Evolutionary conservation across 64 coral and sea anemone species (phyloP), one percentile per base, ranked within the genome.

Genomic region (Pocillopora damicornis): DNA sequence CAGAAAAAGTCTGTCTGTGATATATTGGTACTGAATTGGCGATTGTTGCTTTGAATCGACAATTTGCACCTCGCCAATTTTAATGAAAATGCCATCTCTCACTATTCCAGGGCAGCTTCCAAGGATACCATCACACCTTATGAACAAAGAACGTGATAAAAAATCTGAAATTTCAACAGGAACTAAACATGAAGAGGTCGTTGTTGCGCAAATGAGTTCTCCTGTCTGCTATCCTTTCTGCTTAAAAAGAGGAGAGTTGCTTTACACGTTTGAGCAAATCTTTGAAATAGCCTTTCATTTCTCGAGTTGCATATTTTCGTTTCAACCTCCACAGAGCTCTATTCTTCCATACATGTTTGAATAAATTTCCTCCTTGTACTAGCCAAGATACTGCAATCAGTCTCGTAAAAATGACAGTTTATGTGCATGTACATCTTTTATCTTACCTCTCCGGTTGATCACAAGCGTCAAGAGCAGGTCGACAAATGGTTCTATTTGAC

Each of bases 371-470:
- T 51, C 42, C 7, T 51, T 51, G 42, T 51, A 7, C 42, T 51
- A 51, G 42, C 42, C 42, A 51, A 2, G 3, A 51, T 1, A 45
- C 7, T 26, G 18, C 63, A 16, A 66, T 16, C 38, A 63, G 13
- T 14, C 22, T 66, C 23, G 63, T 20, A 8, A 13, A 1, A 16
- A 42, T 51, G 42, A 51, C 42, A 58, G 37, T 30, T 30, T 11
- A 26, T 4, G 4, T 79, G 14, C 4, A 58, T 80, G 14, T 13
- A 23, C 58, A 56, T 68, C 11, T n/a, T 42, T 30, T 17, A 16
- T 65, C 22, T 13, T 91, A 91, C 93, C 79, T 95, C 88, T 95
- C 93, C 68, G 93, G 93, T 20, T 88, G 36, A 38, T 95, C 93
- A 91, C 93, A 95, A 6, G 51, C 57, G 72, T 95, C 89, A 15